Percentiles rank a stretch among this genome's conserved stretches.
Evolutionary conservation across 2,888 invertebrate species (phyloP).

Genomic region (Leptinotarsa rubiginosa): DNA sequence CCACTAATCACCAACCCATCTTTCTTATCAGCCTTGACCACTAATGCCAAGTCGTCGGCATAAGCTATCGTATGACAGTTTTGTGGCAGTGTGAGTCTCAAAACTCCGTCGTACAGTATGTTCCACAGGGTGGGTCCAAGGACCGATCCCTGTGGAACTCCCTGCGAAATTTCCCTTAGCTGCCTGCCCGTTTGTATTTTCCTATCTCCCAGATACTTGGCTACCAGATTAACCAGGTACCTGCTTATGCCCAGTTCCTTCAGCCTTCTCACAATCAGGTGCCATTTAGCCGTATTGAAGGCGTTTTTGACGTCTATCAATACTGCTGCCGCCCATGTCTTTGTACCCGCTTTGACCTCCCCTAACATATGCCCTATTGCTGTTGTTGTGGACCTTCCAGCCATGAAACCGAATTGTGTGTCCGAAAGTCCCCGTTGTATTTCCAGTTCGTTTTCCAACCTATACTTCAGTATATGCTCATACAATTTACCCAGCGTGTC

Average conservation of each 20-base stretch:
- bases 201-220: neutral
- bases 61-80: conserved; percentile 17
- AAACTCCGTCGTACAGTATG: conserved; percentile 28
- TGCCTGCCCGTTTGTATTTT: neutral
- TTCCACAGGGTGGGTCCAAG: conserved; percentile 32
- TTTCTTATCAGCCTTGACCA: conserved; percentile 18
- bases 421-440: neutral
- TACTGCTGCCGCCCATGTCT: neutral
- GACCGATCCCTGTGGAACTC: conserved; percentile 34
- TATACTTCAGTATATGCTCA: conserved; percentile 9
- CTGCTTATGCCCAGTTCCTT: neutral
- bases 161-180: neutral
- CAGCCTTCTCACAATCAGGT: neutral
- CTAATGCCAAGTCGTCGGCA: conserved; percentile 34
- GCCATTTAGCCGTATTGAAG: conserved; percentile 12
- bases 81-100: conserved; percentile 8
- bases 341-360: neutral
- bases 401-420: conserved; percentile 5
- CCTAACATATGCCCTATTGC: neutral
- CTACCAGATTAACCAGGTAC: neutral
- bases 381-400: neutral
- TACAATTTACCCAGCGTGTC: conserved; percentile 8
- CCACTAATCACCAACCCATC: neutral
- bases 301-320: conserved; percentile 3
- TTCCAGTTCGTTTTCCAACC: neutral